Conservation (phyloP, 2,113 vertebrate species). For the Salminus brasiliensis region DNA sequence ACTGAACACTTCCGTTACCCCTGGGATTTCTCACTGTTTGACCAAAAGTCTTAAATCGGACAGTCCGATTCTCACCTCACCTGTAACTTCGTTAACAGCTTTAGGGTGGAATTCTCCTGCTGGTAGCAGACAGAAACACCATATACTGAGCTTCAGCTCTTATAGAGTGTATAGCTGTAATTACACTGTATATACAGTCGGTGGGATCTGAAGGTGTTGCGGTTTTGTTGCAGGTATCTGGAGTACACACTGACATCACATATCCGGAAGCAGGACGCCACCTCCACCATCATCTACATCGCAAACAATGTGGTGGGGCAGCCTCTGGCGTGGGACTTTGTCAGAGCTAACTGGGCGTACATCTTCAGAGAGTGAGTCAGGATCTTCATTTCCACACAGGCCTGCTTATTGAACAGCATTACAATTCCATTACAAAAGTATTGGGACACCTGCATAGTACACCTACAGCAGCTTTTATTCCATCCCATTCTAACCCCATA, state of each 20-base stretch:
- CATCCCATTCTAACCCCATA: too few species aligned
- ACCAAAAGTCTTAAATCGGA: too few species aligned
- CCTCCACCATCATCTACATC: constrained; percentile 86
- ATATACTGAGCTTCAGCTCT: too few species aligned
- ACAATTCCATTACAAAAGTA: too few species aligned
- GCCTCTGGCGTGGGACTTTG: constrained; percentile 88
- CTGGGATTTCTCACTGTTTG: too few species aligned
- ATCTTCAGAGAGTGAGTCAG: constrained; percentile 85
- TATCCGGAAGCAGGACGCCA: constrained; percentile 89
- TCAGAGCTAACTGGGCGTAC: constrained; percentile 79
- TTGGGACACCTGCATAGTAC: not conserved
- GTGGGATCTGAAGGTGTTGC: not conserved
- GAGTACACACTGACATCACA: constrained; percentile 77
- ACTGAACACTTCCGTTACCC: too few species aligned
- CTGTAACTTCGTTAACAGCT: too few species aligned
- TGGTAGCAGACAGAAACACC: too few species aligned
- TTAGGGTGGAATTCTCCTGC: too few species aligned
- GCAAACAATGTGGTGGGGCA: constrained; percentile 85
- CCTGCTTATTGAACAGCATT: not conserved
- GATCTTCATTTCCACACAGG: not conserved
- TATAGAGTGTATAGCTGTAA: too few species aligned
- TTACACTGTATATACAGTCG: not conserved
- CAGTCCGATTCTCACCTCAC: too few species aligned
- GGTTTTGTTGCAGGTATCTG: constrained; percentile 79
- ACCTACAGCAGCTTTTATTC: too few species aligned